Percentiles rank a stretch among this genome's conserved stretches.
Conservation (phyloP, 2,113 vertebrate species). For the Pyrgilauda ruficollis region DNA sequence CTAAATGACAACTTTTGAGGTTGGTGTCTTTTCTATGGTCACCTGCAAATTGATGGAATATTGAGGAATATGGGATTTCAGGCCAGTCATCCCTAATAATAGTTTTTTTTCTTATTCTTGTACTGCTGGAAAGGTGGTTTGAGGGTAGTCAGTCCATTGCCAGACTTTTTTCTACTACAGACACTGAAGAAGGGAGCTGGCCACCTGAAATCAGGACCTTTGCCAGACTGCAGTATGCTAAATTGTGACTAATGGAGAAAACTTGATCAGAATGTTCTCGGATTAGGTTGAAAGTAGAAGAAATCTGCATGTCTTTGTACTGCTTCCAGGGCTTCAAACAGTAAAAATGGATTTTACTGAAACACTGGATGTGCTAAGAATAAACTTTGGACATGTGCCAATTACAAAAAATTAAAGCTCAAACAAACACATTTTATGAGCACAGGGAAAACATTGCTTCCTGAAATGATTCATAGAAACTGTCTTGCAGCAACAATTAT, state of each 20-base stretch:
- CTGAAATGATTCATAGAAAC: background rate
- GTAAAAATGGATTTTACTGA: constrained; percentile 36
- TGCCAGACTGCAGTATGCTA: background rate
- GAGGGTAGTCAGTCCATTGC: background rate
- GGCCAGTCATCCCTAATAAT: background rate
- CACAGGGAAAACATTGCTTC: constrained; percentile 11
- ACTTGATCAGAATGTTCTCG: background rate
- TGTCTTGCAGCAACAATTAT: background rate
- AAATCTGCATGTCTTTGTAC: background rate
- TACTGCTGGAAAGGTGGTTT: background rate
- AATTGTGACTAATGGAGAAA: background rate
- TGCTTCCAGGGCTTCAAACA: background rate
- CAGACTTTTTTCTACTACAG: background rate
- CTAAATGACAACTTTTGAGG: background rate
- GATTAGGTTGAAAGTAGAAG: background rate
- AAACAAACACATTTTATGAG: constrained; percentile 30
- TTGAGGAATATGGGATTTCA: background rate
- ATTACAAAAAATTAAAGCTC: constrained; percentile 22
- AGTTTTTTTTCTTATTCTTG: background rate
- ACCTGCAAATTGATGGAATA: background rate
- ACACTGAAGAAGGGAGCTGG: background rate
- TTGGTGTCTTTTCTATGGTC: background rate
- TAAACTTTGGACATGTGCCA: constrained; percentile 21
- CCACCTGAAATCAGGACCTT: background rate
- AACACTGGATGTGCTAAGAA: background rate